A percentile compares a stretch with the other conserved stretches of the same genome.
Conservation (phyloP, 2,797 vertebrate species). For the Peromyscus melanophrys region DNA sequence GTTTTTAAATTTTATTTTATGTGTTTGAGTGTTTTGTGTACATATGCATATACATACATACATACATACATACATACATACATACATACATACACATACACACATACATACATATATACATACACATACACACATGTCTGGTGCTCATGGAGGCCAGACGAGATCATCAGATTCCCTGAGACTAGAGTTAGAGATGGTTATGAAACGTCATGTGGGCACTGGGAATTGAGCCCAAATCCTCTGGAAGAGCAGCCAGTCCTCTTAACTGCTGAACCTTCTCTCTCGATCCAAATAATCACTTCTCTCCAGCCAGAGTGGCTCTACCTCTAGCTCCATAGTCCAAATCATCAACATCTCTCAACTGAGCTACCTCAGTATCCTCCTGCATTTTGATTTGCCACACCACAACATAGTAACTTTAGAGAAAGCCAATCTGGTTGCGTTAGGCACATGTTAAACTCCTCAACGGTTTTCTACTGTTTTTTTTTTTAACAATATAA, state of each 20-base stretch:
- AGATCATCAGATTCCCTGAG: not conserved
- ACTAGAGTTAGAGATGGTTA: not conserved
- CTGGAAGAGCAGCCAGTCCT: not conserved
- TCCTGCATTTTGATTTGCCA: not conserved
- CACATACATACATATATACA: no score
- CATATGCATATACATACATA: no score
- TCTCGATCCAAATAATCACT: not conserved
- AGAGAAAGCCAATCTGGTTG: slow-evolving; percentile 19
- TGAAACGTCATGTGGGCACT: not conserved
- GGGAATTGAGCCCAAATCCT: not conserved
- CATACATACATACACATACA: no score
- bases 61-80: no score
- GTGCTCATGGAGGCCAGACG: not conserved
- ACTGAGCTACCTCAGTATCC: not conserved
- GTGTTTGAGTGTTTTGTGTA: not conserved
- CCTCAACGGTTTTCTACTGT: slow-evolving; percentile 15
- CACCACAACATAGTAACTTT: not conserved
- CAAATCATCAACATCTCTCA: slow-evolving; percentile 9
- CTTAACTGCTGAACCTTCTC: not conserved
- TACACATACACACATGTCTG: not conserved
- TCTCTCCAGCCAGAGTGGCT: not conserved
- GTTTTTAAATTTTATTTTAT: not conserved
- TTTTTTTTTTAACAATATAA: not conserved
- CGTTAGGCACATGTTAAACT: not conserved
- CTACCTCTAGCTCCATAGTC: slow-evolving; percentile 7